Evolutionary conservation across 1,140 invertebrate genomes (phyloP), one percentile per base, ranked within the genome.

Genomic region (Drosophila trapezifrons): DNA sequence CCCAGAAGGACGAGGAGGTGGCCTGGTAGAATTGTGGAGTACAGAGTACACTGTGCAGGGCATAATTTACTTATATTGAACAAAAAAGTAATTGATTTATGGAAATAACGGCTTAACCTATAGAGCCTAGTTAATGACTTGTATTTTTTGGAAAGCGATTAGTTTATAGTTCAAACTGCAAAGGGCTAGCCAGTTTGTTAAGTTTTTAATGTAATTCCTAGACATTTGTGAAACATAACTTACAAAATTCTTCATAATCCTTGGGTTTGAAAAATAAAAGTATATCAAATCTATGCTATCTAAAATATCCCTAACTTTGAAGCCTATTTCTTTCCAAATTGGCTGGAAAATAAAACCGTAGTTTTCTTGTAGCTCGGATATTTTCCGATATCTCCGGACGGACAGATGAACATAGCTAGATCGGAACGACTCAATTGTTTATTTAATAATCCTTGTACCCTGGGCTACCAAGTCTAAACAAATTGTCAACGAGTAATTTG

Each of bases 51-150:
- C 35, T 47, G n/a, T 35, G 47, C 65, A 71, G 65, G 71, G 65
- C 27, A 42, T 71, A 58, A 57, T 58, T 35, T 47, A 71, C 58
- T 71, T 71, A 70, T 71, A 70, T 71, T 58, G 18, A 54, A 42
- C 40, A 35, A 20, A 47, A 71, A 70, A 57, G 10, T 40, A 49
- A 55, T 69, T 71, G 67, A 71, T 71, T 71, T 71, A 70, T 71
- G 64, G 32, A 47, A 70, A 56, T 71, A 49, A 47, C 42, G 56
- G 35, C 40, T 32, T 54, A 69, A 43, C 29, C 35, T 52, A 69
- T 69, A 20, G 20, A 66, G 60, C 57, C 43, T 35, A 57, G 49
- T 47, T 46, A 70, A 57, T 20, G 42, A 38, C 37, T 37, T 47
- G 35, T 40, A 22, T 52, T 52, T 52, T 51, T 32, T 6, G 35